Percentiles rank a stretch among this genome's conserved stretches.
phyloP scores from a whole-genome alignment of 2,113 vertebrate genomes.

The Hippocampus abdominalis region DNA sequence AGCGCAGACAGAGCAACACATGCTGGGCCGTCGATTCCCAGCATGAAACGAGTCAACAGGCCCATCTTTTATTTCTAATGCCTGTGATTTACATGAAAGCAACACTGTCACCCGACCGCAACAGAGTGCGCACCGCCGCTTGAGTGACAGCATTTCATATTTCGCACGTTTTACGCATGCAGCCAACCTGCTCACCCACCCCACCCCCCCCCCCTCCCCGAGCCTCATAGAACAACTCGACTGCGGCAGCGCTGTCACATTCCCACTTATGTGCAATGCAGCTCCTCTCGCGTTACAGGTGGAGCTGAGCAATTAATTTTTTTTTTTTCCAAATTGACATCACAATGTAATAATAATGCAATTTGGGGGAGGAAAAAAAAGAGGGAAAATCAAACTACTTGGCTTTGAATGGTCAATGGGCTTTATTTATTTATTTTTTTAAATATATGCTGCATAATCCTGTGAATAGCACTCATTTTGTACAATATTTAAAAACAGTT shows the following conservation, averaged over 20 bases:
- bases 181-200: background rate
- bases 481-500: too few relatives aligned
- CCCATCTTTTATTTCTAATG: constrained; percentile 74
- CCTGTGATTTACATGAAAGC: constrained; percentile 75
- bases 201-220: constrained; percentile 38
- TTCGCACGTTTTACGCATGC: constrained; percentile 44
- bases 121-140: constrained; percentile 56
- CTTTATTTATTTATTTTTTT: too few relatives aligned
- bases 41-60: constrained; percentile 72
- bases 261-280: constrained; percentile 42
- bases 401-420: too few relatives aligned
- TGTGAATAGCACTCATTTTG: too few relatives aligned
- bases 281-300: constrained; percentile 26
- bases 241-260: constrained; percentile 54
- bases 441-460: too few relatives aligned
- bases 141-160: constrained; percentile 74
- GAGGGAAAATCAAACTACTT: too few relatives aligned
- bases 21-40: constrained; percentile 70
- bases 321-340: too few relatives aligned
- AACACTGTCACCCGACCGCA: constrained; percentile 67
- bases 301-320: background rate
- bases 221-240: constrained; percentile 52
- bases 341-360: too few relatives aligned
- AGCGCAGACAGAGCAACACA: constrained; percentile 72
- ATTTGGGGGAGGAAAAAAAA: too few relatives aligned